A percentile compares a stretch with the other conserved stretches of the same genome.
Conservation (phyloP, 2,113 vertebrate genomes). For the Indri indri region DNA sequence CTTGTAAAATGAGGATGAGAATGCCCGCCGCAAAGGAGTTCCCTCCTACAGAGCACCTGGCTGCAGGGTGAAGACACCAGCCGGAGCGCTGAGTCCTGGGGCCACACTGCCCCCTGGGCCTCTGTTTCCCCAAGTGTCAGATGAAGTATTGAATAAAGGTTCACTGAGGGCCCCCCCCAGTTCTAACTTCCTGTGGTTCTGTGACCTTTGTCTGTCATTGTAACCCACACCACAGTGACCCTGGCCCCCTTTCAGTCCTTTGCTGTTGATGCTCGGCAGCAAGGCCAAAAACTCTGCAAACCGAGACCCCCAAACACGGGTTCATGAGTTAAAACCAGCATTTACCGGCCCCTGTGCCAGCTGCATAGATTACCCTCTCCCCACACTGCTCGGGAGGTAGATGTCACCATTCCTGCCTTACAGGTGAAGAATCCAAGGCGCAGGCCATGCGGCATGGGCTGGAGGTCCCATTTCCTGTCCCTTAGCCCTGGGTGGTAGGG, state of each 20-base stretch:
- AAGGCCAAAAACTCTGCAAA: neutral
- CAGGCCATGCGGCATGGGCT: neutral
- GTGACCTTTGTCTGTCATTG: neutral
- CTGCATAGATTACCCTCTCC: neutral
- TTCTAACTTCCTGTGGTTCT: neutral
- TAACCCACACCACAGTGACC: neutral
- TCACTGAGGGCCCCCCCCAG: neutral
- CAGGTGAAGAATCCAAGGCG: neutral
- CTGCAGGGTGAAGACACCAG: rapidly evolving
- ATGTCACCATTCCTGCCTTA: neutral
- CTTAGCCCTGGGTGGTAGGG: neutral
- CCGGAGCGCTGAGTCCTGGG: neutral
- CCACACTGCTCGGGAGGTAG: neutral
- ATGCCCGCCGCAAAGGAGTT: neutral
- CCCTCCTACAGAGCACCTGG: neutral
- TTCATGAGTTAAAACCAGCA: neutral
- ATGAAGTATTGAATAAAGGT: neutral
- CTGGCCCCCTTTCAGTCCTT: neutral
- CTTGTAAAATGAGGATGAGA: neutral
- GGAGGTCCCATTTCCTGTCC: neutral
- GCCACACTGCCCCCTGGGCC: neutral
- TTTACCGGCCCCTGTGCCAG: neutral
- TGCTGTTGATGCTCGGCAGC: neutral
- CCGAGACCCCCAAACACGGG: neutral
- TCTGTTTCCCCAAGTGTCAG: neutral